These are phyloP conservation scores for Parnassius glacialis DNA, from an alignment of 2,888 invertebrate species.

Conservation along the genomic window DNA sequence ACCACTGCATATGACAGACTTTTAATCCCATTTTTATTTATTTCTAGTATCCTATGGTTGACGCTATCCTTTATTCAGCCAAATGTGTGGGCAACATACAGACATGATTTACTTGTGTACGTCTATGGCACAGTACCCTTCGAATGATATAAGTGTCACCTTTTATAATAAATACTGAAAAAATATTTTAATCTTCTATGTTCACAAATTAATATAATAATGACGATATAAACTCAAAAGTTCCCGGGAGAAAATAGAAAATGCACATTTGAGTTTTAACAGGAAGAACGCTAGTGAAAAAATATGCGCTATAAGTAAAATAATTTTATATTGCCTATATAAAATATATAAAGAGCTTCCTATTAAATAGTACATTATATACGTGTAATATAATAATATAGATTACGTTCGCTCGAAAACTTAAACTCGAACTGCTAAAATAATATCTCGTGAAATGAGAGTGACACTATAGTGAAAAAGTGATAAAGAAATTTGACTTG, in stretches of 20 bases:
- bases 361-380: slow-evolving; percentile 27
- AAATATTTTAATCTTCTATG: too few relatives aligned
- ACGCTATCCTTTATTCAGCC: too few relatives aligned
- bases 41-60: slow-evolving; percentile 3
- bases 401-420: slow-evolving; percentile 32
- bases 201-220: too few relatives aligned
- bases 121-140: too few relatives aligned
- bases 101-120: too few relatives aligned
- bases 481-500: slow-evolving; percentile 35
- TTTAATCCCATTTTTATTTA: slow-evolving; percentile 32
- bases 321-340: slow-evolving; percentile 36
- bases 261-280: slow-evolving; percentile 6
- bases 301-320: slow-evolving; percentile 21
- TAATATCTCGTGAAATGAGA: slow-evolving; percentile 28
- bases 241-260: too few relatives aligned
- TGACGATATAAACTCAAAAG: too few relatives aligned
- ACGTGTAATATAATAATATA: slow-evolving; percentile 31
- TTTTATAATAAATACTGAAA: too few relatives aligned
- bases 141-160: too few relatives aligned
- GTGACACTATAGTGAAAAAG: slow-evolving; percentile 33
- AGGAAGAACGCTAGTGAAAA: slow-evolving; percentile 16
- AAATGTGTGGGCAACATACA: too few relatives aligned
- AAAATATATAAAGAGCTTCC: slow-evolving; percentile 35
- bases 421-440: slow-evolving; percentile 27
- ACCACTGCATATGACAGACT: slow-evolving; percentile 62